Base-by-base conservation (phyloP, 2,113 vertebrate species). In the Muntiacus reevesi region DNA sequence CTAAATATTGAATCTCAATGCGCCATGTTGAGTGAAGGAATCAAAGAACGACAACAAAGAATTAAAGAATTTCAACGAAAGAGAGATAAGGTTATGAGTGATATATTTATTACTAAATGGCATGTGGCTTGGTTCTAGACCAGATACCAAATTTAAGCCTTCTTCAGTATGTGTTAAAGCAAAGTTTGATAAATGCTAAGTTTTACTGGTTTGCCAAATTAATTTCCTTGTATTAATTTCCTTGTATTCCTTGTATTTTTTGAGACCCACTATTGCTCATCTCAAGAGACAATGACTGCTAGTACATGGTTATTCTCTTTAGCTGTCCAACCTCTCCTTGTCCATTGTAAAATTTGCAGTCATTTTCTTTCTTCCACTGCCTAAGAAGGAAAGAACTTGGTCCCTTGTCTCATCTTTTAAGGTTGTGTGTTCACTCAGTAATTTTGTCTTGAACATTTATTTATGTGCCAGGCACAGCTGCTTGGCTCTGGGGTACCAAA, bases 1-100 rank as follows among this genome's bases (percentile, higher is more conserved):
- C 83, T 98, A 71, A 99, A 99, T 98, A 98, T 99, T 86, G 98
- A 99, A 14, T 99, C 99, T 76, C 98, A 99, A 36, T 92, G 99
- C 95, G 91, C 98, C 27, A 99, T 99, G 99, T 97, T 99, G 97
- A 98, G 97, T 59, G 98, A 99, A 96, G 99, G 87, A 89, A 4
- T 99, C 83, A 96, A 98, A 87, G 95, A 93, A 55, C 99, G 99
- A 83, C 98, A 99, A 76, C 92, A 7, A 78, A 97, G 99, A 97
- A 99, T 99, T 40, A 96, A 98, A 96, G 98, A 92, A 30, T 97
- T 99, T 54, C 98, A 99, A 96, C 94, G 98, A 27, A 98, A 98
- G 97, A 99, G 99, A 57, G 97, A 99, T 27, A 97, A 99, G 99
- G 99, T 99, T 97, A 96, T 88, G 13, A 2, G 8, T 94, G 5